Conservation (phyloP, 1,140 invertebrate species). For the Physella acuta region DNA sequence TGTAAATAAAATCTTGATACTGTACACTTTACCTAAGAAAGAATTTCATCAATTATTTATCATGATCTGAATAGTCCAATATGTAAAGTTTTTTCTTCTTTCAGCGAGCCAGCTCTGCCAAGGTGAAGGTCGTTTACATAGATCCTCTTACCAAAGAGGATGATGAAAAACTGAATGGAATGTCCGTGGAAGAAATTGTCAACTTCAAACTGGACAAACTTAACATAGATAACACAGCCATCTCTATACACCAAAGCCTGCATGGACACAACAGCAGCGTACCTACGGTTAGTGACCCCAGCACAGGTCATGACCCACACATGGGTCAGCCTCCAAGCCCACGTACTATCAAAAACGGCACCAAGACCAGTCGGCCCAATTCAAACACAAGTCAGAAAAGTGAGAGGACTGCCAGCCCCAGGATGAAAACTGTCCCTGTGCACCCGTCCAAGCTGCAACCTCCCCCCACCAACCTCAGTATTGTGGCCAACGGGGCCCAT, state of each 20-base stretch:
- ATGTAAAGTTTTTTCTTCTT: neutral
- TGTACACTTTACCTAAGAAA: neutral
- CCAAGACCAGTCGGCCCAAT: neutral
- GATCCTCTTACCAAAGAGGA: conserved; percentile 33
- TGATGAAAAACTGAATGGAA: conserved; percentile 32
- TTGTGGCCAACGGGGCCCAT: conserved; percentile 22
- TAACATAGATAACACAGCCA: neutral
- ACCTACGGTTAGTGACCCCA: neutral
- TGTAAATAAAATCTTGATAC: neutral
- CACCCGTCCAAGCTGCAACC: conserved; percentile 20
- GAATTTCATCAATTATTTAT: neutral
- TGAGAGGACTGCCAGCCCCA: neutral
- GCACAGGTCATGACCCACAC: neutral
- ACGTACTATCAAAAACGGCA: neutral
- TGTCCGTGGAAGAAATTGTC: conserved; percentile 43
- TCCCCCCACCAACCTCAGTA: conserved; percentile 25
- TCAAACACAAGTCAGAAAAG: neutral
- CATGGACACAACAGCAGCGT: neutral
- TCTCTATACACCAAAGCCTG: neutral
- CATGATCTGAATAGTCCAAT: neutral
- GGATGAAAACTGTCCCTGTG: conserved; percentile 6
- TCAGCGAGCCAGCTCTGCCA: conserved; percentile 21
- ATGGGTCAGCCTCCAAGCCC: neutral
- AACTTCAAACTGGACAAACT: conserved; percentile 22
- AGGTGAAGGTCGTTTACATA: conserved; percentile 38